Base-by-base conservation (phyloP, 2,888 invertebrate genomes). In the Apotomis betuletana region DNA sequence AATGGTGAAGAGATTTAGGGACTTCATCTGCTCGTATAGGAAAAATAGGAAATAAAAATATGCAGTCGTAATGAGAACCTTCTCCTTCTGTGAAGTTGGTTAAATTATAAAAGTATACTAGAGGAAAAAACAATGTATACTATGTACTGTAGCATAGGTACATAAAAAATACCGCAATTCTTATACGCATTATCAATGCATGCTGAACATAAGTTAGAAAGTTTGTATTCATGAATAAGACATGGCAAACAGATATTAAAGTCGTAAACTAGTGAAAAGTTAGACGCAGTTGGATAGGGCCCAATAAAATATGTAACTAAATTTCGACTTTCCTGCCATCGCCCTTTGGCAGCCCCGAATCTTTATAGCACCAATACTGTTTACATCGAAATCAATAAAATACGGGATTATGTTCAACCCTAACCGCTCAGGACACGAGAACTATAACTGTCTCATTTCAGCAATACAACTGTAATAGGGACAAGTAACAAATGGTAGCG, bases 331-430 rank as follows among this genome's bases (percentile, higher is more conserved):
- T 55, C 71, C 73, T 9, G 9, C 49, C 49, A 49, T 49, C 73
- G 76, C 76, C 75, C 76, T 73, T 76, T 67, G 60, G 70, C 70
- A 77, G 78, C 78, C 78, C 70, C 74, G 51, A 78, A 78, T 77
- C 76, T 80, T 82, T 79, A 80, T 77, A 75, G 69, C 77, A 75
- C 70, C 75, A 71, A 79, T 77, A 77, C 82, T 81, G 82, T 84
- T 83, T 84, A 81, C 80, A 83, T 83, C 77, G 78, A 75, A 84
- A 86, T 85, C 87, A 85, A 85, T 88, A 88, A 86, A 88, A 84
- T 80, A 79, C 75, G 77, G 80, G 76, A 81, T 74, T 78, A 75
- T 78, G 75, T 77, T 79, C 77, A 78, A 78, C 72, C 77, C 77
- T 74, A 78, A 78, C 74, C 74, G 74, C 70, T 67, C 58, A 63